Percentiles rank a stretch among this genome's conserved stretches.
These are phyloP conservation scores for Nephila pilipes DNA, from an alignment of 1,140 invertebrate species.

Conservation along the genomic window DNA sequence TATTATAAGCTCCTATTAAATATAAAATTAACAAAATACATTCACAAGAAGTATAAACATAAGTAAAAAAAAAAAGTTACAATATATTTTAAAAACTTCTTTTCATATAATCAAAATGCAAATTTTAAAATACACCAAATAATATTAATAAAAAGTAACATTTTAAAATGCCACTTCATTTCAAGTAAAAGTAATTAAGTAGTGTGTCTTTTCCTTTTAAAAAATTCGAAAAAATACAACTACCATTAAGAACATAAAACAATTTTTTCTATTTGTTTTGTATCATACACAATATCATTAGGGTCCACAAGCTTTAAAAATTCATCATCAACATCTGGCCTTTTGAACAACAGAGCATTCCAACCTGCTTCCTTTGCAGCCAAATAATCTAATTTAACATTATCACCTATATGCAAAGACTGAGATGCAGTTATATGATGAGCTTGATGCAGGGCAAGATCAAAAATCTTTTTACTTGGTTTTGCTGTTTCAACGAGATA, in stretches of 20 bases:
- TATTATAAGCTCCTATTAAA: no score
- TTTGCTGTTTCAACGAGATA: constrained; percentile 88
- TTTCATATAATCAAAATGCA: no score
- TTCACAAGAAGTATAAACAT: no score
- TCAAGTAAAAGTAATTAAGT: background rate
- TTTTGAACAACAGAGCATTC: constrained; percentile 85
- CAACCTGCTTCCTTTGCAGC: constrained; percentile 89
- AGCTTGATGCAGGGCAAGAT: constrained; percentile 84
- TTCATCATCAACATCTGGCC: background rate
- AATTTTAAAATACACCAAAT: no score
- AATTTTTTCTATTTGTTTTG: constrained; percentile 45
- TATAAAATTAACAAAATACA: no score
- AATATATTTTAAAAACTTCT: no score
- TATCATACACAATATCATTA: constrained; percentile 41
- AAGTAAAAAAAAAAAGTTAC: no score
- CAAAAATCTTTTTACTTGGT: constrained; percentile 88
- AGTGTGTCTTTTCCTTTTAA: background rate
- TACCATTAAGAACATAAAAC: constrained; percentile 4
- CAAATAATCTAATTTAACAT: constrained; percentile 87
- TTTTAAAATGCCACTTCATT: no score
- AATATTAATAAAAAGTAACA: no score
- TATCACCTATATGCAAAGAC: constrained; percentile 92
- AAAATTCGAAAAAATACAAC: background rate
- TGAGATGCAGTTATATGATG: constrained; percentile 82
- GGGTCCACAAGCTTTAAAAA: constrained; percentile 16